These are phyloP conservation scores for Procambarus clarkii DNA, from an alignment of 1,140 invertebrate species.

Conservation along the genomic window DNA sequence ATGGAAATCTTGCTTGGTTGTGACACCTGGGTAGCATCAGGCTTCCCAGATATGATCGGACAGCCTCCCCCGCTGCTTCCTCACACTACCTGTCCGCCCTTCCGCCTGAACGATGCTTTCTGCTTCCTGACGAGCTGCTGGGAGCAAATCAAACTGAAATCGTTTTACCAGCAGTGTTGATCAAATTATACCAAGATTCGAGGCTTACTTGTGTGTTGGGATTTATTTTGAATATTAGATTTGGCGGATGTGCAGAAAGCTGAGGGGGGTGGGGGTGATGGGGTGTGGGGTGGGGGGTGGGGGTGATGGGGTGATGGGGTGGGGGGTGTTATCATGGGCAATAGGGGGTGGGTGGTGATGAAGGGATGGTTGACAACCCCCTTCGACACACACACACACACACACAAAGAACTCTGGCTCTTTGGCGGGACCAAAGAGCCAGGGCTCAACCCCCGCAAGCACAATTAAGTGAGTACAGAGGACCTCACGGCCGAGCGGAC, in stretches of 20 bases:
- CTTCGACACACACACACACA: too few species aligned
- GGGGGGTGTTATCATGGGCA: neutral
- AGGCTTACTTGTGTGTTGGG: conserved; percentile 63
- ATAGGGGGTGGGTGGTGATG: neutral
- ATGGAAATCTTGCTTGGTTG: conserved; percentile 42
- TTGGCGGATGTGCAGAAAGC: conserved; percentile 56
- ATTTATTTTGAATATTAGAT: conserved; percentile 65
- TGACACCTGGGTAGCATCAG: conserved; percentile 33
- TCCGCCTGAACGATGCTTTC: conserved; percentile 47
- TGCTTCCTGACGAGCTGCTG: conserved; percentile 45
- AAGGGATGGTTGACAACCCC: neutral
- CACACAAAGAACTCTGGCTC: too few species aligned
- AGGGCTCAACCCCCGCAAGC: too few species aligned
- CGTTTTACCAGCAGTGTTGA: conserved; percentile 61
- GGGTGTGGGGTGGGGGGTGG: neutral
- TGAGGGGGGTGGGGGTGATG: neutral
- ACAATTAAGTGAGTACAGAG: too few species aligned
- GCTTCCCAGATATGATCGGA: conserved; percentile 40
- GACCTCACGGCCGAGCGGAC: too few species aligned
- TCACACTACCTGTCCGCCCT: neutral
- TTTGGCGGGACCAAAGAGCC: too few species aligned
- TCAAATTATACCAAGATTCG: conserved; percentile 63
- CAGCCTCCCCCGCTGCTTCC: conserved; percentile 1
- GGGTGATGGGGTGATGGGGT: neutral
- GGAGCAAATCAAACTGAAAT: conserved; percentile 63